Evolutionary conservation across 1,140 invertebrate species (phyloP), one percentile per base, ranked within the genome.

Genomic region (Calosoma granatense): DNA sequence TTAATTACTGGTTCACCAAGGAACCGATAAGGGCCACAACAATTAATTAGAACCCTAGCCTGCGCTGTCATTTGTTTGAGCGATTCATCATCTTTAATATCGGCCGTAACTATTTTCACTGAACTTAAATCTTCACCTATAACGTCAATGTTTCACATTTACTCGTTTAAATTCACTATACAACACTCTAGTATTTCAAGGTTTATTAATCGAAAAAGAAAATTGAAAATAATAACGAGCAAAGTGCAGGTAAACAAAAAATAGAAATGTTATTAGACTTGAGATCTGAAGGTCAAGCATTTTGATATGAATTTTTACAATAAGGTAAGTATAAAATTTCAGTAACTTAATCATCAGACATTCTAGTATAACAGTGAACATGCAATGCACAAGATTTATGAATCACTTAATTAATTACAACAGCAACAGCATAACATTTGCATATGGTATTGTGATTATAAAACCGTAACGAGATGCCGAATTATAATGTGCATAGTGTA

Each of bases 1-100:
- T 87, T 86, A 0, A 97, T 85, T n/a, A 98, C 88, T n/a, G 82
- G 74, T 67, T 97, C 92, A 2, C 95, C 95, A 74, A 84, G 91
- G 65, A 92, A 86, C 47, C 85, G 77, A 72, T 92, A 97, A 30
- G 92, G 93, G 1, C 93, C 94, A 60, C 89, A 88, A 74, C 87
- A 92, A 70, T 94, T 97, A 0, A 94, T 75, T 12, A 97, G 62
- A 1, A 94, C 77, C 65, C 79, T 84, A 1, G 86, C 79, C 65
- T 82, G 76, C 53, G 76, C 68, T 55, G 89, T 85, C 90, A 97
- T 94, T 51, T 78, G 74, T 20, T 76, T 67, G 2, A 97, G 66
- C 0, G 87, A 89, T 3, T 81, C 71, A 57, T 83, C 74, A 72
- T 91, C 81, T 19, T 78, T 76, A 1, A 91, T 72, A 70, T 97